These are phyloP conservation scores for Cylas formicarius DNA, from an alignment of 1,140 invertebrate genomes.

Conservation along the genomic window DNA sequence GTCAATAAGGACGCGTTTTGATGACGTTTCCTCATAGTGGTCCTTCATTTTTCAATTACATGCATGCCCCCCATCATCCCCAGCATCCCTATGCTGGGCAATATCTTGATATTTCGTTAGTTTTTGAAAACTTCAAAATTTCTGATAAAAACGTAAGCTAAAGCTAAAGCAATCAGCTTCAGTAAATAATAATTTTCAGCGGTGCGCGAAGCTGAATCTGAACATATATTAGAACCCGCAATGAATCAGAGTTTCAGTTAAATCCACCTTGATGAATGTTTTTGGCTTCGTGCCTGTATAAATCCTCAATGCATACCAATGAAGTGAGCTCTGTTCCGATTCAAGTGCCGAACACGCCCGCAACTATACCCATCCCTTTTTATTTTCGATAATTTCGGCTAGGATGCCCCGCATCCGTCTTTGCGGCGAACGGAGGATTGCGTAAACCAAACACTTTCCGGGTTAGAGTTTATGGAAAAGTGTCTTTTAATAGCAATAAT, in stretches of 20 bases:
- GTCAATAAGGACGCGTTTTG: no score
- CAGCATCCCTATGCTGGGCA: no score
- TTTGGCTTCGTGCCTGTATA: constrained; percentile 43
- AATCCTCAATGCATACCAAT: constrained; percentile 45
- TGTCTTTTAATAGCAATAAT: constrained; percentile 17
- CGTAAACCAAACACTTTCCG: constrained; percentile 3
- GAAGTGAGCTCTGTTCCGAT: constrained; percentile 38
- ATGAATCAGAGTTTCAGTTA: constrained; percentile 43
- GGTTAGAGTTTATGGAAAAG: constrained; percentile 11
- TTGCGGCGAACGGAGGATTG: background rate
- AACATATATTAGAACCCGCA: constrained; percentile 42
- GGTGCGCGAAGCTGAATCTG: constrained; percentile 29
- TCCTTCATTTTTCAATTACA: no score
- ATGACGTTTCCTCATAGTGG: no score
- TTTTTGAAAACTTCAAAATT: no score
- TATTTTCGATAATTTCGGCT: constrained; percentile 12
- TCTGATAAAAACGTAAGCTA: no score
- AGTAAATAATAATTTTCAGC: constrained; percentile 40
- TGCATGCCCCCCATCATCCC: no score
- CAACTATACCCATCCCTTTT: constrained; percentile 23
- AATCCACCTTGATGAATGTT: constrained; percentile 44
- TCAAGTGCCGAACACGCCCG: constrained; percentile 28
- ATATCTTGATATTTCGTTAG: no score
- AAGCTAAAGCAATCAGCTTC: constrained; percentile 33
- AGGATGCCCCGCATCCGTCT: no score